phyloP scores from a whole-genome alignment of 1,140 invertebrate genomes.

The Drosophila sproati region DNA sequence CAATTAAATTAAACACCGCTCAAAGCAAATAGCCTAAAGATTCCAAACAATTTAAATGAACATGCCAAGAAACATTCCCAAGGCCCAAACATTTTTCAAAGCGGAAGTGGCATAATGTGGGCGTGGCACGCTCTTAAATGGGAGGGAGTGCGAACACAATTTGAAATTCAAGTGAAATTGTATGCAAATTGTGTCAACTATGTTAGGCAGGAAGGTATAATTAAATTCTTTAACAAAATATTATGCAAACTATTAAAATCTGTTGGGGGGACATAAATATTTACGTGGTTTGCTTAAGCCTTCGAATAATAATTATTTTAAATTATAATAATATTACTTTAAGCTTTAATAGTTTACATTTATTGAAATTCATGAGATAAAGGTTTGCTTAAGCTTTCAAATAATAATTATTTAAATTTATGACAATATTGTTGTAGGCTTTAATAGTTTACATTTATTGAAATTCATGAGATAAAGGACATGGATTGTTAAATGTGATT shows the following conservation, averaged over 20 bases:
- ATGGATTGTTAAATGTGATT: too few relatives aligned
- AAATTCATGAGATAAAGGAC: too few relatives aligned
- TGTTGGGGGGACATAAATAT: too few relatives aligned
- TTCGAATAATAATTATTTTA: too few relatives aligned
- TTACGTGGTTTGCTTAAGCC: too few relatives aligned
- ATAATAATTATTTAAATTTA: too few relatives aligned
- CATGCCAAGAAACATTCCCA: background rate
- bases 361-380: too few relatives aligned
- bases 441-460: too few relatives aligned
- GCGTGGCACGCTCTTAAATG: background rate
- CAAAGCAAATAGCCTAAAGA: slow-evolving; percentile 8
- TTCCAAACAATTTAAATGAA: slow-evolving; percentile 36
- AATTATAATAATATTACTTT: too few relatives aligned
- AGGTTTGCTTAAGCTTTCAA: too few relatives aligned
- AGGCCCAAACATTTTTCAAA: background rate
- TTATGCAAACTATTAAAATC: slow-evolving; percentile 57
- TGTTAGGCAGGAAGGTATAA: slow-evolving; percentile 58
- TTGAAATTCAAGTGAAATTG: slow-evolving; percentile 50
- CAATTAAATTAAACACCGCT: slow-evolving; percentile 25
- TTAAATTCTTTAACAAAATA: slow-evolving; percentile 66
- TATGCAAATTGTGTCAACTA: slow-evolving; percentile 71
- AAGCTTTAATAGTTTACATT: too few relatives aligned
- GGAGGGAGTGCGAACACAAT: background rate
- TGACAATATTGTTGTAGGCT: too few relatives aligned
- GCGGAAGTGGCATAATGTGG: slow-evolving; percentile 29